Conservation (phyloP, 2,113 vertebrate genomes). For the Carlito syrichta region DNA sequence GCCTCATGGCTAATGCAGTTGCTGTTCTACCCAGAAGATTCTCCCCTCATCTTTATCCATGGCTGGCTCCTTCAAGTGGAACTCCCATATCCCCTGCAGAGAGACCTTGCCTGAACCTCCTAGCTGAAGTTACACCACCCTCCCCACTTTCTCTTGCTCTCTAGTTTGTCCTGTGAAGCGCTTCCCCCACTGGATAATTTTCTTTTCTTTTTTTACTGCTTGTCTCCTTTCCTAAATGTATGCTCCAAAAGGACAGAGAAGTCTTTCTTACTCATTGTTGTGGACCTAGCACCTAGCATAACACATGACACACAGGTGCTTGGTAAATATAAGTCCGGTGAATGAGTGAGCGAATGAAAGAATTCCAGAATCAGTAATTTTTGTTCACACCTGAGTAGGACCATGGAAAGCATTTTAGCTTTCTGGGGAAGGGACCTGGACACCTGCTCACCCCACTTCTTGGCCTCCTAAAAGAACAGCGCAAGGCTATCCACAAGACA, state of each 20-base stretch:
- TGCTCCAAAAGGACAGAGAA: background rate
- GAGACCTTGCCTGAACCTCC: background rate
- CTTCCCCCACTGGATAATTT: background rate
- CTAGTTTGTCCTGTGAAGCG: background rate
- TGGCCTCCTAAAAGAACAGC: slow-evolving; percentile 75
- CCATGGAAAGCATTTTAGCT: background rate
- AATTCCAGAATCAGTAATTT: background rate
- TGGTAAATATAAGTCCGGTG: background rate
- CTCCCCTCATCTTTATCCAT: background rate
- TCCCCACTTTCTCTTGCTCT: background rate
- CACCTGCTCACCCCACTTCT: background rate
- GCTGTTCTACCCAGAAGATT: background rate
- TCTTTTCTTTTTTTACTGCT: background rate
- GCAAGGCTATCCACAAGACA: background rate
- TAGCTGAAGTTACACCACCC: fast-evolving
- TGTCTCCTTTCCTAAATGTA: background rate
- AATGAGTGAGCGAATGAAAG: background rate
- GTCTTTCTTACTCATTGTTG: background rate
- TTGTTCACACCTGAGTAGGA: background rate
- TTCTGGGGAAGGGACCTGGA: background rate
- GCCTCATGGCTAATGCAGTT: background rate
- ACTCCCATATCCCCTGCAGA: background rate
- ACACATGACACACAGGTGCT: background rate
- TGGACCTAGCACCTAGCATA: background rate
- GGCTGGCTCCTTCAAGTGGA: background rate